Percentiles rank a stretch among this genome's conserved stretches.
Evolutionary conservation across 2,888 invertebrate species (phyloP).

Genomic region (Cryptosula pallasiana): DNA sequence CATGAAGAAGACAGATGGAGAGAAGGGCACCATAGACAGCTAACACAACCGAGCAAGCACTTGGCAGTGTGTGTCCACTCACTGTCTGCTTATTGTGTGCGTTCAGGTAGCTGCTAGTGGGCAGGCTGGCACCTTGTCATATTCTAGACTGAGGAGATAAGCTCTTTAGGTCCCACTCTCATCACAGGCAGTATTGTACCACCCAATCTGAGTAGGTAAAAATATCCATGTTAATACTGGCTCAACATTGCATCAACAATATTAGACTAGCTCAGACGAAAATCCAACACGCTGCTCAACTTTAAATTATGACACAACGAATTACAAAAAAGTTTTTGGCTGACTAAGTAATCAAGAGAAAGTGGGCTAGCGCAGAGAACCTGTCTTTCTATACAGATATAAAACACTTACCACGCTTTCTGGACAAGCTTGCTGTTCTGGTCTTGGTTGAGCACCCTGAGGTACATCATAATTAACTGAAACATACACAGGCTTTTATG

Average conservation of each 20-base stretch:
- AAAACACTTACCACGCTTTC: constrained; percentile 71
- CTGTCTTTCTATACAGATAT: no score
- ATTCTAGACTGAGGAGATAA: not conserved
- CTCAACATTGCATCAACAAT: constrained; percentile 20
- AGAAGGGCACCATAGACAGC: not conserved
- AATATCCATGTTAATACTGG: constrained; percentile 24
- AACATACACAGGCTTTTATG: constrained; percentile 21
- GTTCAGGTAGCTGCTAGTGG: not conserved
- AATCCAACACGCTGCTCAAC: no score
- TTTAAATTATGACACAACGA: no score
- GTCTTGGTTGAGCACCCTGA: constrained; percentile 84
- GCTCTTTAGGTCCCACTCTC: constrained; percentile 22
- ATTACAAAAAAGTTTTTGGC: no score
- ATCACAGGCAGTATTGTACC: constrained; percentile 23
- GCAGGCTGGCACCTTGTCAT: not conserved
- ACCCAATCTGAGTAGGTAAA: constrained; percentile 24
- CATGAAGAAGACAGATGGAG: not conserved
- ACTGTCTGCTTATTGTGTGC: not conserved
- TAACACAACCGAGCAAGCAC: not conserved
- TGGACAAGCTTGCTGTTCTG: constrained; percentile 85
- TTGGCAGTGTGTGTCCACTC: not conserved
- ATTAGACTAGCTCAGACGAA: no score
- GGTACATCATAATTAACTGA: constrained; percentile 73
- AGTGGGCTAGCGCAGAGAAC: no score
- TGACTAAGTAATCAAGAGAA: no score